Evolutionary conservation across 2,797 vertebrate species (phyloP).

Genomic region (Philypnodon macrostomus): DNA sequence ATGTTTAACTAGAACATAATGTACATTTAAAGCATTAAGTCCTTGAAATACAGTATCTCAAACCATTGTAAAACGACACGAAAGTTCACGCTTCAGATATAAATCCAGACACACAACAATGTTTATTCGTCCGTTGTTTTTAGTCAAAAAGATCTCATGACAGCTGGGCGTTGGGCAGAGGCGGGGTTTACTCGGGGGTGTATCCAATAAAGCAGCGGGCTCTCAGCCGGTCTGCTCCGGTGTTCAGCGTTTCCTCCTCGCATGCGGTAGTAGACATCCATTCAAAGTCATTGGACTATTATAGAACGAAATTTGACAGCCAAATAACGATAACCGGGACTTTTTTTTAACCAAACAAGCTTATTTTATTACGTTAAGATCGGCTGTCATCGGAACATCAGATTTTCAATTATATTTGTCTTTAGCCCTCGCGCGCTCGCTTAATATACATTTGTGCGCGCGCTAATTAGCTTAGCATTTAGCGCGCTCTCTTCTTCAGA

Average conservation of each 20-base stretch:
- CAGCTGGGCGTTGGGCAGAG: slow-evolving; percentile 20
- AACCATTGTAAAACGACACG: no score
- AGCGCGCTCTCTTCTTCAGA: slow-evolving; percentile 11
- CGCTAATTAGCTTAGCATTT: slow-evolving; percentile 59
- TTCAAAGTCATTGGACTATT: slow-evolving; percentile 39
- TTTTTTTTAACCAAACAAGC: background rate
- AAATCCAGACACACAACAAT: no score
- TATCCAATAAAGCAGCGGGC: slow-evolving; percentile 42
- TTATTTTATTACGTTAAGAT: background rate
- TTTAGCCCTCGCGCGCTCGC: slow-evolving; percentile 64
- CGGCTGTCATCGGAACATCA: slow-evolving; percentile 15
- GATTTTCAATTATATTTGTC: slow-evolving; percentile 3
- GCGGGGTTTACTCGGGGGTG: slow-evolving; percentile 14
- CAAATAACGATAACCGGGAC: background rate
- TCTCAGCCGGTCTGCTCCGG: slow-evolving; percentile 20
- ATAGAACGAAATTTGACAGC: background rate
- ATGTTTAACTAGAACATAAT: no score
- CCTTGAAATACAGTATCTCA: no score
- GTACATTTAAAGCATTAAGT: no score
- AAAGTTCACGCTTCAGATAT: no score
- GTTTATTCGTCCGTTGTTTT: no score
- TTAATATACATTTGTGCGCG: slow-evolving; percentile 29
- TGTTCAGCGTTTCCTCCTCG: slow-evolving; percentile 19
- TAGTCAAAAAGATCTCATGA: no score
- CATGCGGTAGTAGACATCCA: slow-evolving; percentile 29